Base-by-base conservation (phyloP, 92 coral and sea anemone genomes). In the Porites divaricata region DNA sequence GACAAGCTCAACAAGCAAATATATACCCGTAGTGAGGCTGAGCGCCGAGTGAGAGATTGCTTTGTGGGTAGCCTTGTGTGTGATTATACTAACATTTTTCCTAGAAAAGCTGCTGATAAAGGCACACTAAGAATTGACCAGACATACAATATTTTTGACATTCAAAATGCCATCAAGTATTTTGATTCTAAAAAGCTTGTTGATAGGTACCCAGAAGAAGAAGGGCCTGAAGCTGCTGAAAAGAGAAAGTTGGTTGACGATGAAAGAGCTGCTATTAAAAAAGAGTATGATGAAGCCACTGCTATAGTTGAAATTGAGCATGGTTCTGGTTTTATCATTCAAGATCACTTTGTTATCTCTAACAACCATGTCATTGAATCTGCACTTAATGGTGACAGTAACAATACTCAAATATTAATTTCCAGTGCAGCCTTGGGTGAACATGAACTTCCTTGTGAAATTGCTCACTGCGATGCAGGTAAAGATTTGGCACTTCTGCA, bases 321-420 rank as follows among this genome's bases (percentile, higher is more conserved):
- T 65, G 70, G 70, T 25, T 65, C 70, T 4, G 70, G 70, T 20
- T 65, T 65, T n/a, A 65, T 65, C 70, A 65, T 65, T 65, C 13
- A n/a, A 17, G 70, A 65, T 65, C 70, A 65, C 70, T 65, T 65
- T 19, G 7, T 65, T 20, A 22, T 65, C 21, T 21, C 70, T 25
- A 65, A 65, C 21, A 65, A 9, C 41, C 70, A 65, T 65, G 70
- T 65, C 12, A 65, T 65, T 19, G 14, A 65, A 25, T 20, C 25
- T 0, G 10, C 24, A n/a, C 70, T 65, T 1, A 26, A 65, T 65
- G 24, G 21, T 19, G 70, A 65, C 21, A 25, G 12, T 6, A 8
- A 54, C 14, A 65, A 9, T 14, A 20, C 10, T 19, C 26, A 65
- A 65, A 23, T 65, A n/a, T 12, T 9, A 22, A 19, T 65, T 65